A percentile compares a stretch with the other conserved stretches of the same genome.
Evolutionary conservation across 2,797 vertebrate genomes (phyloP).

Genomic region (Threskiornis aethiopicus): DNA sequence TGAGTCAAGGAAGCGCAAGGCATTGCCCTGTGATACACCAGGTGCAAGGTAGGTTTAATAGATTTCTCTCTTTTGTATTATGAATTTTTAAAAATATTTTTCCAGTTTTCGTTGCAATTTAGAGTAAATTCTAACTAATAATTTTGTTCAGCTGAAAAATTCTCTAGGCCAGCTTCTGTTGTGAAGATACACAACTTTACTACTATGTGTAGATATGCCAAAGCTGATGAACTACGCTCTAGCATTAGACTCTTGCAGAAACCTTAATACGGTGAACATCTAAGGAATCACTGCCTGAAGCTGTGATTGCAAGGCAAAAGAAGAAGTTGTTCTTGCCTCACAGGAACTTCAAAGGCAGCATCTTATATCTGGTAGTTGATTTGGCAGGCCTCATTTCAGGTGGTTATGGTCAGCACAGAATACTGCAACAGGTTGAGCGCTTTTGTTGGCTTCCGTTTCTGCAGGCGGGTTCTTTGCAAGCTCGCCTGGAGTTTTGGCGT

Average conservation of each 20-base stretch:
- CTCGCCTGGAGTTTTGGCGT: not conserved
- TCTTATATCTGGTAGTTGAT: not conserved
- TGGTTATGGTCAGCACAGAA: not conserved
- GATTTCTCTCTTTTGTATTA: not conserved
- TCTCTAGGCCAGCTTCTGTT: not conserved
- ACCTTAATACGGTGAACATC: not conserved
- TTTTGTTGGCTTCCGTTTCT: not conserved
- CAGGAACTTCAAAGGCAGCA: not conserved
- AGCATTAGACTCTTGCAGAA: not conserved
- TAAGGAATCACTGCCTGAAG: not conserved
- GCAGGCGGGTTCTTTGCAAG: not conserved
- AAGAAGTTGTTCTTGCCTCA: not conserved
- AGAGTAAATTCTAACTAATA: not conserved
- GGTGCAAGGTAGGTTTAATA: slow-evolving; percentile 83
- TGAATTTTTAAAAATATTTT: not conserved
- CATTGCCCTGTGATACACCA: slow-evolving; percentile 89
- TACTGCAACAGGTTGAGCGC: not conserved
- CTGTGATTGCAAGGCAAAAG: not conserved
- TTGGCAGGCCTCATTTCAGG: not conserved
- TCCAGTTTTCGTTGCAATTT: not conserved
- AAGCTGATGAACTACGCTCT: not conserved
- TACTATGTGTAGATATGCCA: not conserved
- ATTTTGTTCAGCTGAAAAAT: not conserved
- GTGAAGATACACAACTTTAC: not conserved
- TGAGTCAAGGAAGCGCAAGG: slow-evolving; percentile 92